These are phyloP conservation scores for Thymelicus acteon DNA, from an alignment of 2,888 invertebrate species.

Conservation along the genomic window DNA sequence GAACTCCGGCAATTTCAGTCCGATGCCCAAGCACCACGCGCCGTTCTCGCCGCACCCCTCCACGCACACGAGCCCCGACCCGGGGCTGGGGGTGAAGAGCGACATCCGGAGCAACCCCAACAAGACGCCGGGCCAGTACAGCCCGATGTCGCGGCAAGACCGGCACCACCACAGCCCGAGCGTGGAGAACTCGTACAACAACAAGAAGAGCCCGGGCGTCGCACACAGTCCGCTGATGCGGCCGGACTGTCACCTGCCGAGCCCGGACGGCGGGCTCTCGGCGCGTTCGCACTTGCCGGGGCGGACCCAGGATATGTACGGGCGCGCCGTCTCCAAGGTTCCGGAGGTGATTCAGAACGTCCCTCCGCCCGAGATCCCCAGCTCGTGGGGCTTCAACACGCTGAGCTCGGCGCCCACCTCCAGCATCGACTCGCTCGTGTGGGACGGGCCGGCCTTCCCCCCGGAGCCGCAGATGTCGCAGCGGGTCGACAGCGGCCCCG, in stretches of 20 bases:
- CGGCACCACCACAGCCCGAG: conserved; percentile 73
- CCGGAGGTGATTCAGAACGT: conserved; percentile 61
- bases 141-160: conserved; percentile 77
- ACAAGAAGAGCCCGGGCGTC: conserved; percentile 74
- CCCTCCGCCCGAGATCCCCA: conserved; percentile 60
- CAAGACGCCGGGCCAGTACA: conserved; percentile 75
- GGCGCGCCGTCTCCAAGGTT: conserved; percentile 59
- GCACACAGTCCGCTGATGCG: conserved; percentile 78
- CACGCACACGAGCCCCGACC: conserved; percentile 76
- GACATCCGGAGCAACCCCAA: conserved; percentile 66
- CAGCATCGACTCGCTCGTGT: conserved; percentile 68
- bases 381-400: conserved; percentile 68
- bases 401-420: conserved; percentile 53
- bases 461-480: conserved; percentile 51
- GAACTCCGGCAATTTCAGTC: conserved; percentile 78
- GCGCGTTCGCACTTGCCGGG: conserved; percentile 53
- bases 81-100: conserved; percentile 66
- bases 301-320: conserved; percentile 63
- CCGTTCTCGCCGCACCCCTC: conserved; percentile 78
- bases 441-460: conserved; percentile 61
- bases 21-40: conserved; percentile 78
- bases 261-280: conserved; percentile 66
- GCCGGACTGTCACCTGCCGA: conserved; percentile 71
- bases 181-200: conserved; percentile 65
- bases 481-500: conserved; percentile 58